phyloP scores from a whole-genome alignment of 1,140 invertebrate species.

The Tetramorium alpestre region DNA sequence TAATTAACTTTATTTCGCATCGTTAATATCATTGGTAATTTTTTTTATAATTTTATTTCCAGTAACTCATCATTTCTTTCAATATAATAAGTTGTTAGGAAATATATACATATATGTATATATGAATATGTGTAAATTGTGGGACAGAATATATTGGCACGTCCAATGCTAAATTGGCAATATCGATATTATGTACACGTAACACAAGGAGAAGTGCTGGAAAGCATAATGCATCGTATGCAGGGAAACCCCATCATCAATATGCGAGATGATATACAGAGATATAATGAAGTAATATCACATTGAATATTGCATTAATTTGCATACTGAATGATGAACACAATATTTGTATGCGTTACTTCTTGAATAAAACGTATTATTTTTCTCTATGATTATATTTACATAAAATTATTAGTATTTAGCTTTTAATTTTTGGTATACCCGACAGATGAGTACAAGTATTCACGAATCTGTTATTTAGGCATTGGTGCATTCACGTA shows the following conservation, averaged over 20 bases:
- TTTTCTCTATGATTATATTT: background rate
- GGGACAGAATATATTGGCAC: background rate
- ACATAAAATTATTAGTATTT: background rate
- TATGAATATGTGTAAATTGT: background rate
- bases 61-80: background rate
- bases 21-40: background rate
- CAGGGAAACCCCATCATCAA: background rate
- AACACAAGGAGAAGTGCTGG: background rate
- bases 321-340: background rate
- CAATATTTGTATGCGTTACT: background rate
- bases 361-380: background rate
- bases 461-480: constrained; percentile 2
- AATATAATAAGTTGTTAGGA: background rate
- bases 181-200: background rate
- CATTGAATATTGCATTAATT: background rate
- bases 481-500: background rate
- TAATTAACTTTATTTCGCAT: background rate
- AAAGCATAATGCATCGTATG: background rate
- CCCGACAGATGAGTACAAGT: background rate
- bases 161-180: constrained; percentile 36
- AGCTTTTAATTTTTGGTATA: background rate
- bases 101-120: background rate
- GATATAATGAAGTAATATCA: background rate
- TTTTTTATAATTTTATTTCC: background rate
- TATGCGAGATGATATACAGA: background rate